Conservation (phyloP, 30 jellyfish, hydroid and myxozoan genomes). For the Aurelia sp. region DNA sequence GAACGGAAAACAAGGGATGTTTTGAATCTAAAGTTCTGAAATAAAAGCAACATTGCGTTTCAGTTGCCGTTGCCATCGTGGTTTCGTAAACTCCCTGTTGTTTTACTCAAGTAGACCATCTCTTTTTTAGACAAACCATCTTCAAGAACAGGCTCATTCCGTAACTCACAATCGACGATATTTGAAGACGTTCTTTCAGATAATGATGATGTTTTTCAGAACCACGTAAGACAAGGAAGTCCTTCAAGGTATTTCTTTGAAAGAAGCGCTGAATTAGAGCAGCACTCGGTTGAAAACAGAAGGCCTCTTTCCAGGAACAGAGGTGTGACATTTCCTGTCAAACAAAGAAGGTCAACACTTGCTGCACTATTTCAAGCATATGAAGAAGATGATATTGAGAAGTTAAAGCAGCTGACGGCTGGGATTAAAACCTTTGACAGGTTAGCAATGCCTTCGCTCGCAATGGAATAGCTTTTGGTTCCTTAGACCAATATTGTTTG, state of each 20-base stretch:
- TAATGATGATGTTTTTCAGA: neutral
- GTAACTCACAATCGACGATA: constrained; percentile 12
- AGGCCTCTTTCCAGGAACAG: neutral
- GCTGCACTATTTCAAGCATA: constrained; percentile 78
- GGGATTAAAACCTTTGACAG: constrained; percentile 83
- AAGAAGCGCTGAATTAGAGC: neutral
- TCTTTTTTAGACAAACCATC: constrained; percentile 9
- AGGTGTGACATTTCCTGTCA: neutral
- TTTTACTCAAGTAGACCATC: neutral
- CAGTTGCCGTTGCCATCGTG: too few relatives aligned
- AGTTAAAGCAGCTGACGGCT: constrained; percentile 54
- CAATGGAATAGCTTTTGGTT: neutral
- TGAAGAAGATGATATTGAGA: constrained; percentile 84
- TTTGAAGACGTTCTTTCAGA: neutral
- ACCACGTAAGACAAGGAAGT: too few relatives aligned
- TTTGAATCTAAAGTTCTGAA: too few relatives aligned
- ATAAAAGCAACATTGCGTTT: too few relatives aligned
- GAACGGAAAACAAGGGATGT: too few relatives aligned
- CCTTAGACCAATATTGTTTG: neutral
- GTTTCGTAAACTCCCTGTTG: too few relatives aligned
- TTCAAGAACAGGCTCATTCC: constrained; percentile 25
- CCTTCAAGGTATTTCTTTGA: neutral
- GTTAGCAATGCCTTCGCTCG: constrained; percentile 14
- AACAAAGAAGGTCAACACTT: constrained; percentile 69
- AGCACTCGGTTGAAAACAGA: neutral